Evolutionary conservation across 2,888 invertebrate genomes (phyloP).

Genomic region (Eupithecia vulgata): DNA sequence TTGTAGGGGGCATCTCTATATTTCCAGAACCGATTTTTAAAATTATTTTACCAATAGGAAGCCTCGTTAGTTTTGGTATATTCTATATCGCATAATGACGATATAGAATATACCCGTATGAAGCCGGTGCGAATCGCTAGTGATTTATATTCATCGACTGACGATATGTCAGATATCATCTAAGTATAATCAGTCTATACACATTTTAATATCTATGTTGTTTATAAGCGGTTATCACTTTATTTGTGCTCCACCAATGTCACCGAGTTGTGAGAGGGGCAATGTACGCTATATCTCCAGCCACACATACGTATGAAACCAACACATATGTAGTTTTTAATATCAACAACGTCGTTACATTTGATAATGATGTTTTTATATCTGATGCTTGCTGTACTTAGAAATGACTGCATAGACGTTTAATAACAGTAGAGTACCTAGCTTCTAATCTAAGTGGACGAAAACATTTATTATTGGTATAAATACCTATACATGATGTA

Average conservation of each 20-base stretch:
- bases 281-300: conserved; percentile 78
- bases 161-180: conserved; percentile 44
- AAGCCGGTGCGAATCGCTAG: too few relatives aligned
- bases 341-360: conserved; percentile 53
- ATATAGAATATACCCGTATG: too few relatives aligned
- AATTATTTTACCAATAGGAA: too few relatives aligned
- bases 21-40: too few relatives aligned
- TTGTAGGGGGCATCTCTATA: too few relatives aligned
- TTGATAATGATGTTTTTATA: conserved; percentile 57
- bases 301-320: conserved; percentile 57
- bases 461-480: not conserved
- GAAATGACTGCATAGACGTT: conserved; percentile 11
- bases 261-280: conserved; percentile 80
- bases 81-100: too few relatives aligned
- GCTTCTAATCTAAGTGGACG: conserved; percentile 1
- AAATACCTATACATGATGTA: not conserved
- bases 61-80: too few relatives aligned
- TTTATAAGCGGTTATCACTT: conserved; percentile 75
- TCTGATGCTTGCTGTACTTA: conserved; percentile 46
- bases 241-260: conserved; percentile 82
- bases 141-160: conserved; percentile 50
- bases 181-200: not conserved
- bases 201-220: conserved; percentile 57
- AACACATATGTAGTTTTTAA: conserved; percentile 53
- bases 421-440: not conserved